A percentile compares a stretch with the other conserved stretches of the same genome.
phyloP scores from a whole-genome alignment of 2,797 vertebrate species.

The Petrocephalus schoutedeni region DNA sequence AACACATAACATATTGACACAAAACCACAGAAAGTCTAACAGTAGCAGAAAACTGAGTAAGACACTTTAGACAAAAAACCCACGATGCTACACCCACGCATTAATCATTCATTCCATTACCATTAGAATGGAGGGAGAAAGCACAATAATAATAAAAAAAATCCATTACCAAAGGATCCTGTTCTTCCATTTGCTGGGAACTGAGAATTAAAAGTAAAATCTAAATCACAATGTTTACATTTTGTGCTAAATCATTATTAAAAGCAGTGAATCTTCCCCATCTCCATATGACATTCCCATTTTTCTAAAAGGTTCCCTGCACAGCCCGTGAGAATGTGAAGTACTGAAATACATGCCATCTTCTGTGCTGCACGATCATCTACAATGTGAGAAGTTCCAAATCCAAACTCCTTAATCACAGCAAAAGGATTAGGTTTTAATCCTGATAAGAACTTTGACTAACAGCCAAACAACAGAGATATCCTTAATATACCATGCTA shows the following conservation, averaged over 20 bases:
- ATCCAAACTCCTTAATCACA: slow-evolving; percentile 35
- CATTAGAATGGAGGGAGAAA: not conserved
- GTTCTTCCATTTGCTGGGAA: not conserved
- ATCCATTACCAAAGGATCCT: not conserved
- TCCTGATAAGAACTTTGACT: slow-evolving; percentile 35
- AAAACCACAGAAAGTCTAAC: not conserved
- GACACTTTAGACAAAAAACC: not conserved
- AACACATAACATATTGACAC: not conserved
- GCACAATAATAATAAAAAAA: not conserved
- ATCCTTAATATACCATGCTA: not conserved
- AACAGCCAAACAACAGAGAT: not conserved
- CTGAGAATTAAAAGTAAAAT: not conserved
- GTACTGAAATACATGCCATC: not conserved
- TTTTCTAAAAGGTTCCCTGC: not conserved
- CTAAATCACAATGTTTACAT: not conserved
- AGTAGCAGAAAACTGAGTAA: not conserved
- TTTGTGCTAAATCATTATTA: not conserved
- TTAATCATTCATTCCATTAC: slow-evolving; percentile 19
- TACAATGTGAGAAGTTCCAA: slow-evolving; percentile 24
- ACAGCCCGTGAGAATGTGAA: not conserved
- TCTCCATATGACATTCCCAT: not conserved
- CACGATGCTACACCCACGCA: slow-evolving; percentile 18
- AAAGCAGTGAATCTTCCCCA: not conserved
- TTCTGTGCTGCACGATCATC: not conserved
- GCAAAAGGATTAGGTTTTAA: slow-evolving; percentile 39